phyloP scores from a whole-genome alignment of 2,113 vertebrate genomes.

The Petroica traversi region DNA sequence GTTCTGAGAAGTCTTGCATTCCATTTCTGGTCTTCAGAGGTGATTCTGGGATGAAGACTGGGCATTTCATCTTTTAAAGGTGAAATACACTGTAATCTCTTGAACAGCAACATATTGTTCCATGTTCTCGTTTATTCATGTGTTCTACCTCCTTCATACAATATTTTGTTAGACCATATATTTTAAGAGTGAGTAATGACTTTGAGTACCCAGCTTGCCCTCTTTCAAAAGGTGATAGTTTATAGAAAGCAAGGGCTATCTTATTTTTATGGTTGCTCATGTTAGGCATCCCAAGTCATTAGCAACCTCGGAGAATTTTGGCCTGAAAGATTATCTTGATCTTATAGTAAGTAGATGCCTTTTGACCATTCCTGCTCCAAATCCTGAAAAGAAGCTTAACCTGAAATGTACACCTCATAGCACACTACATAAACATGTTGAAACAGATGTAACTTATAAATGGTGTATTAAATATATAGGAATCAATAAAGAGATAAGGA shows the following conservation, averaged over 20 bases:
- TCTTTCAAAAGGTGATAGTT: not conserved
- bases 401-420: not conserved
- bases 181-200: not conserved
- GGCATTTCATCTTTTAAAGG: not conserved
- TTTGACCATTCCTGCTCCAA: not conserved
- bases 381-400: not conserved
- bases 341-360: not conserved
- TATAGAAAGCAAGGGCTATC: not conserved
- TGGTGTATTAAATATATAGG: conserved; percentile 26
- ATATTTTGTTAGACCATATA: not conserved
- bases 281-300: not conserved
- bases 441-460: conserved; percentile 36
- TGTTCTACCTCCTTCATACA: not conserved
- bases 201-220: not conserved
- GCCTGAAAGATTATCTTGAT: not conserved
- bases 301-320: not conserved
- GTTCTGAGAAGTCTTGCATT: not conserved
- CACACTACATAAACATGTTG: not conserved
- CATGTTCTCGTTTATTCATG: not conserved
- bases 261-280: not conserved
- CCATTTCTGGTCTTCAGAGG: not conserved
- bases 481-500: conserved; percentile 15
- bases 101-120: not conserved
- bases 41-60: not conserved
- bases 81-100: not conserved